Conservation (phyloP, 2,113 vertebrate species). For the Ceratotherium simum region DNA sequence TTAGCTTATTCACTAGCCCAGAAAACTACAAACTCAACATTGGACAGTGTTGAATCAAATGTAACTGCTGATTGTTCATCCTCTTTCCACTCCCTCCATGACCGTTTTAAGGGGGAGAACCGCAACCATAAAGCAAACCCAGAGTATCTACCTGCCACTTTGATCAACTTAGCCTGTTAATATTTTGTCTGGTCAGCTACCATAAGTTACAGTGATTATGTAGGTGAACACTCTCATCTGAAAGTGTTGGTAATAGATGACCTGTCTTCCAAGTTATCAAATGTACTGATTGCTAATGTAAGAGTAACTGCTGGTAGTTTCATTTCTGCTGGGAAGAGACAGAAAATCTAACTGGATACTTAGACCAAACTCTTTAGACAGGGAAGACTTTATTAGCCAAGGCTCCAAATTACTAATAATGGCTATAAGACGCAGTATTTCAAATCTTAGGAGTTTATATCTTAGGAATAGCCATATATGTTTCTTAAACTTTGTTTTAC, state of each 20-base stretch:
- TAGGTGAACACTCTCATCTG: neutral
- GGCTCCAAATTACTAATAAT: neutral
- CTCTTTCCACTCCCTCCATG: neutral
- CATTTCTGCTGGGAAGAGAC: neutral
- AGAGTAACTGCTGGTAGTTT: neutral
- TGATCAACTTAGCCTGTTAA: neutral
- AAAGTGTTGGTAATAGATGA: neutral
- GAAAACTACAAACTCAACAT: neutral
- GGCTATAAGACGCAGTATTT: neutral
- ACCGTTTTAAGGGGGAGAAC: neutral
- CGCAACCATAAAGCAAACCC: neutral
- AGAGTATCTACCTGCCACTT: neutral
- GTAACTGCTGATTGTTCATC: neutral
- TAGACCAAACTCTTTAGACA: neutral
- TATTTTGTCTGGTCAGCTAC: constrained; percentile 8
- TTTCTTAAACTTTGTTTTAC: neutral
- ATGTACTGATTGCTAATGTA: neutral
- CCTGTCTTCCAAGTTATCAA: neutral
- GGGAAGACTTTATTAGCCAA: neutral
- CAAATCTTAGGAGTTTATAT: neutral
- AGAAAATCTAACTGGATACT: neutral
- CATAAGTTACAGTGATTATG: neutral
- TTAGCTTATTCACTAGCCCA: neutral
- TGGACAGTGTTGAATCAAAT: neutral
- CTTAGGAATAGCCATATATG: neutral